phyloP scores from a whole-genome alignment of 1,140 invertebrate species.

The Lordiphosa mommai region DNA sequence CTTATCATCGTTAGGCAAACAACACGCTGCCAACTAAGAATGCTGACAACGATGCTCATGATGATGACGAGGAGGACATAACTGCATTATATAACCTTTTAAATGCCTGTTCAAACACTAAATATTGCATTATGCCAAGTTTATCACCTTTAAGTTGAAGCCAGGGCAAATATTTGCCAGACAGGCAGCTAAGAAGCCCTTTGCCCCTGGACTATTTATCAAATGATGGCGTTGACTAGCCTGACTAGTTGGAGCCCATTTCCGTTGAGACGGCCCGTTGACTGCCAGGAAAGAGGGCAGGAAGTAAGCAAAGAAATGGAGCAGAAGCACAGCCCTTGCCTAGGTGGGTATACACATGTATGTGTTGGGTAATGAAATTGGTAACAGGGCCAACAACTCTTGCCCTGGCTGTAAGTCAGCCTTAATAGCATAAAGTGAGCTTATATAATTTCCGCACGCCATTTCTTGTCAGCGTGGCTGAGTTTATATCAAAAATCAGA shows the following conservation, averaged over 20 bases:
- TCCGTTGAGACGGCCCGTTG: constrained; percentile 22
- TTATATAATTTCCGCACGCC: constrained; percentile 63
- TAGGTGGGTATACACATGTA: too few species aligned
- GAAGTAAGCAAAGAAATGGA: constrained; percentile 12
- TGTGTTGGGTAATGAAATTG: too few species aligned
- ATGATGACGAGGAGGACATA: not conserved
- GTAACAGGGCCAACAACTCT: too few species aligned
- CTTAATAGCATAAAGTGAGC: constrained; percentile 53
- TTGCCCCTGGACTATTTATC: constrained; percentile 34
- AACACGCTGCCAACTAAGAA: constrained; percentile 3
- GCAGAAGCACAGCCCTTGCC: not conserved
- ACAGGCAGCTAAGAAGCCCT: constrained; percentile 18
- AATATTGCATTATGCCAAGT: constrained; percentile 64
- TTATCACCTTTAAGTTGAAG: constrained; percentile 57
- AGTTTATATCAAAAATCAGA: constrained; percentile 21
- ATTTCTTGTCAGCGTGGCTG: constrained; percentile 24
- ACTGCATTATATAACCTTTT: constrained; percentile 45
- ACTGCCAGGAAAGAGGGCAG: constrained; percentile 1
- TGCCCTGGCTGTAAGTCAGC: constrained; percentile 36
- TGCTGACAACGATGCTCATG: constrained; percentile 2
- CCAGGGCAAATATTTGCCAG: constrained; percentile 50
- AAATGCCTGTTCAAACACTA: constrained; percentile 49
- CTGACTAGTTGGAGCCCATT: constrained; percentile 34
- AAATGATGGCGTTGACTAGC: constrained; percentile 16
- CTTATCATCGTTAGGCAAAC: constrained; percentile 55